phyloP scores from a whole-genome alignment of 2,113 vertebrate genomes.

The Collichthys lucidus region DNA sequence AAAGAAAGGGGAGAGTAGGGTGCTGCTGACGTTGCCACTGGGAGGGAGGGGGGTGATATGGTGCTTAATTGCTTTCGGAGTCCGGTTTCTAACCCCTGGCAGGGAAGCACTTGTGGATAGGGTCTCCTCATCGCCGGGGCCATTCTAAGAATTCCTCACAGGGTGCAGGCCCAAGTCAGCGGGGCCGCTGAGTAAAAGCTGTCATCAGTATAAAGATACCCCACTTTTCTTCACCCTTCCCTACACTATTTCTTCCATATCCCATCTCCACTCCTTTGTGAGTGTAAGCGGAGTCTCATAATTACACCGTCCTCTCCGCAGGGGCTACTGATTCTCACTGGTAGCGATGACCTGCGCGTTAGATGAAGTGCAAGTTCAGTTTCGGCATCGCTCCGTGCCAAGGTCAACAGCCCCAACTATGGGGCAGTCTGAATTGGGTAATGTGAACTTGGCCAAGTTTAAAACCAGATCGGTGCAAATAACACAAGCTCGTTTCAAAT shows the following conservation, averaged over 20 bases:
- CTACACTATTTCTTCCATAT: conserved; percentile 41
- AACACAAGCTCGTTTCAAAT: neutral
- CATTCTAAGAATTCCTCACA: conserved; percentile 72
- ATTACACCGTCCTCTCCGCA: conserved; percentile 9
- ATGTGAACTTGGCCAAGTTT: conserved; percentile 15
- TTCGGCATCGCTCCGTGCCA: conserved; percentile 24
- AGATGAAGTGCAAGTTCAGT: conserved; percentile 25
- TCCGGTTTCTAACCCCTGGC: conserved; percentile 74
- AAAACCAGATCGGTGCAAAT: conserved; percentile 17
- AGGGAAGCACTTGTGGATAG: conserved; percentile 58
- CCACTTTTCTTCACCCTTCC: conserved; percentile 33
- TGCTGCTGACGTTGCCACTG: conserved; percentile 67
- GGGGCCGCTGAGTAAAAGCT: conserved; percentile 66
- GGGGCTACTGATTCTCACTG: conserved; percentile 15
- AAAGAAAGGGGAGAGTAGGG: neutral
- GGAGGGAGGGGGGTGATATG: conserved; percentile 24
- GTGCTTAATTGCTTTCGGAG: conserved; percentile 61
- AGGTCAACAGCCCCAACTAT: conserved; percentile 12
- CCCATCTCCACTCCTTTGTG: conserved; percentile 33
- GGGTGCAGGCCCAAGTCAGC: conserved; percentile 49
- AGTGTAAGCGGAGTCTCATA: conserved; percentile 31
- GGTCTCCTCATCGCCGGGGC: conserved; percentile 58
- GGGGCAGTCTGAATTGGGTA: conserved; percentile 11
- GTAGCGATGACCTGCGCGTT: conserved; percentile 41
- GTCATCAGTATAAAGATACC: conserved; percentile 68